Percentiles rank a stretch among this genome's conserved stretches.
Conservation (phyloP, 2,797 vertebrate genomes). For the Pipistrellus pygmaeus region DNA sequence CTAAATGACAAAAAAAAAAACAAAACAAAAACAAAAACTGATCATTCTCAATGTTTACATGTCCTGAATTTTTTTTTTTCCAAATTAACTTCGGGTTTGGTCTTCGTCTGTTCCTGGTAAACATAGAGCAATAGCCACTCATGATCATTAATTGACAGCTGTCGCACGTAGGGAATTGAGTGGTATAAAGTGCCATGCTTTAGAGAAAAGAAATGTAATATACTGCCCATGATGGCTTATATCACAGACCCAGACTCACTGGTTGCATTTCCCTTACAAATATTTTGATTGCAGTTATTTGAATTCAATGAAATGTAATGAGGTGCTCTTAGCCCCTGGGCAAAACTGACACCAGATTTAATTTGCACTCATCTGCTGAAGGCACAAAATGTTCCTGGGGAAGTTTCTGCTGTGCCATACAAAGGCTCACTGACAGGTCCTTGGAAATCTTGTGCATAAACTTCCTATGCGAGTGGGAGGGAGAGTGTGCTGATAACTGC, state of each 20-base stretch:
- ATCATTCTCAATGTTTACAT: constrained; percentile 16
- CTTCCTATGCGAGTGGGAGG: not conserved
- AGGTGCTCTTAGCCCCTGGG: constrained; percentile 69
- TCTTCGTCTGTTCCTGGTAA: constrained; percentile 30
- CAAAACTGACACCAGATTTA: constrained; percentile 71
- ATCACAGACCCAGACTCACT: constrained; percentile 54
- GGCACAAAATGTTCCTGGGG: constrained; percentile 65
- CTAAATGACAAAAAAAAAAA: not conserved
- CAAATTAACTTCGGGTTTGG: not conserved
- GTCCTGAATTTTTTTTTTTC: not conserved
- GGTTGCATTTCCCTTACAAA: constrained; percentile 71
- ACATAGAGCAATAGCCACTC: not conserved
- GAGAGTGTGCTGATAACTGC: constrained; percentile 13
- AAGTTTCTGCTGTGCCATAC: constrained; percentile 57
- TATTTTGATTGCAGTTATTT: constrained; percentile 76
- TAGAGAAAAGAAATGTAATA: constrained; percentile 41
- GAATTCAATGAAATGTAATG: constrained; percentile 74
- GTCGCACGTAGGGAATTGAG: not conserved
- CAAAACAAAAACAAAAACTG: not conserved
- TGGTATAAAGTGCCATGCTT: not conserved
- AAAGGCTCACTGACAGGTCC: constrained; percentile 65
- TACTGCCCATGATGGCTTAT: constrained; percentile 16
- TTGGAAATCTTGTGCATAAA: constrained; percentile 57
- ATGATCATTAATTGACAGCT: constrained; percentile 40
- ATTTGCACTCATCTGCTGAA: constrained; percentile 61